Conservation (phyloP, 2,888 invertebrate genomes). For the Himalopsyche kuldschensis region DNA sequence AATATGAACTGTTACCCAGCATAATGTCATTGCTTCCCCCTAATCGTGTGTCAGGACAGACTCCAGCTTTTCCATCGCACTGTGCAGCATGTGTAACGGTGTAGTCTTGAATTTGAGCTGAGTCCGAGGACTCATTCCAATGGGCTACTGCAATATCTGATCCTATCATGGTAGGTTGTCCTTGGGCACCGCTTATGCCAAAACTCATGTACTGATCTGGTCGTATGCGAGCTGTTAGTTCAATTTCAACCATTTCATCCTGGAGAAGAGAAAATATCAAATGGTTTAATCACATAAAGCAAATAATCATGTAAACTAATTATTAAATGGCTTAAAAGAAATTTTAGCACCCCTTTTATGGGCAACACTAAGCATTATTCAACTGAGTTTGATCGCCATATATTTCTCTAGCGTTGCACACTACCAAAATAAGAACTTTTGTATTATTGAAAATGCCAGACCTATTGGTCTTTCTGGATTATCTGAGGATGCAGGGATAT, state of each 20-base stretch:
- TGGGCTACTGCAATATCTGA: constrained; percentile 85
- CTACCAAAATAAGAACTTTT: background rate
- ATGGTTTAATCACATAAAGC: background rate
- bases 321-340: too few species aligned
- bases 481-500: too few species aligned
- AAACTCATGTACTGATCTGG: constrained; percentile 89
- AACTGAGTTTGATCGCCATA: too few species aligned
- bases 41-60: constrained; percentile 81
- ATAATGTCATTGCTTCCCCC: constrained; percentile 79
- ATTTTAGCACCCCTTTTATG: too few species aligned
- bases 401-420: background rate
- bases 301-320: constrained; percentile 32
- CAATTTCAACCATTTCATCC: constrained; percentile 70
- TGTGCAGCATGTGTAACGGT: constrained; percentile 79
- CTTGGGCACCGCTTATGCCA: constrained; percentile 79
- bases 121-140: constrained; percentile 48
- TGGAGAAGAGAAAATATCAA: constrained; percentile 36
- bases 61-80: constrained; percentile 80
- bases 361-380: too few species aligned
- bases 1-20: constrained; percentile 51
- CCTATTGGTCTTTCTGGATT: too few species aligned
- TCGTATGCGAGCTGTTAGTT: constrained; percentile 74
- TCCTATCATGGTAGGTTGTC: constrained; percentile 75
- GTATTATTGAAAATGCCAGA: too few species aligned
- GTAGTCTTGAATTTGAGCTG: constrained; percentile 81